A percentile compares a stretch with the other conserved stretches of the same genome.
Conservation (phyloP, 1,140 invertebrate species). For the Andricus grossulariae region DNA sequence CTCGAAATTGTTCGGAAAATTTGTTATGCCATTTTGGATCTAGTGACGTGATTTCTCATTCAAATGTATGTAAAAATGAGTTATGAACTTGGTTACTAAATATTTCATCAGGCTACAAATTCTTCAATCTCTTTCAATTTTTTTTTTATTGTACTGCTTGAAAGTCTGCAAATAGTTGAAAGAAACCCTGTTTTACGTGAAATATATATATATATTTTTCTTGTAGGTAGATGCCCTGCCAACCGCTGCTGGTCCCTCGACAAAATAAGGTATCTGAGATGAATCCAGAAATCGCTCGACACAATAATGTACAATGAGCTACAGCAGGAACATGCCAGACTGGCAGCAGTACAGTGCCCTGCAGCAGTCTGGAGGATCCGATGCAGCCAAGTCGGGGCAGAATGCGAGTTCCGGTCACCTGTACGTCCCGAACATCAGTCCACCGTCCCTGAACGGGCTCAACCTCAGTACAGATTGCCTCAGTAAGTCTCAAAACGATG, state of each 20-base stretch:
- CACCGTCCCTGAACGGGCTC: constrained; percentile 51
- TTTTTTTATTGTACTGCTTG: too few relatives aligned
- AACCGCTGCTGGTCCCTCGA: constrained; percentile 12
- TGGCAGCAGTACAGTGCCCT: constrained; percentile 69
- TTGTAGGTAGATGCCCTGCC: constrained; percentile 45
- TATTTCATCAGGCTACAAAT: too few relatives aligned
- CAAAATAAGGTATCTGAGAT: background rate
- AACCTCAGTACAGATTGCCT: constrained; percentile 51
- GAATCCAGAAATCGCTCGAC: constrained; percentile 11
- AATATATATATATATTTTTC: background rate
- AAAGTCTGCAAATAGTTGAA: too few relatives aligned
- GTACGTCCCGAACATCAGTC: constrained; percentile 57
- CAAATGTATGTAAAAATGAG: too few relatives aligned
- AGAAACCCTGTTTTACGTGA: too few relatives aligned
- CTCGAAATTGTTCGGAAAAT: too few relatives aligned
- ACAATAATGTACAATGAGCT: constrained; percentile 68
- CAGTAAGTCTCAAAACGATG: constrained; percentile 56
- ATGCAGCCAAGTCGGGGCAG: constrained; percentile 49
- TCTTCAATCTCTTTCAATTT: too few relatives aligned
- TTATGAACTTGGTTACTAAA: too few relatives aligned
- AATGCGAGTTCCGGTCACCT: constrained; percentile 54
- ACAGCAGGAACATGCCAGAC: constrained; percentile 67
- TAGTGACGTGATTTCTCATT: too few relatives aligned
- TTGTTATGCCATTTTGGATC: too few relatives aligned
- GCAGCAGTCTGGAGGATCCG: constrained; percentile 60